phyloP scores from a whole-genome alignment of 1,140 invertebrate species.

The Drosophila prosaltans region DNA sequence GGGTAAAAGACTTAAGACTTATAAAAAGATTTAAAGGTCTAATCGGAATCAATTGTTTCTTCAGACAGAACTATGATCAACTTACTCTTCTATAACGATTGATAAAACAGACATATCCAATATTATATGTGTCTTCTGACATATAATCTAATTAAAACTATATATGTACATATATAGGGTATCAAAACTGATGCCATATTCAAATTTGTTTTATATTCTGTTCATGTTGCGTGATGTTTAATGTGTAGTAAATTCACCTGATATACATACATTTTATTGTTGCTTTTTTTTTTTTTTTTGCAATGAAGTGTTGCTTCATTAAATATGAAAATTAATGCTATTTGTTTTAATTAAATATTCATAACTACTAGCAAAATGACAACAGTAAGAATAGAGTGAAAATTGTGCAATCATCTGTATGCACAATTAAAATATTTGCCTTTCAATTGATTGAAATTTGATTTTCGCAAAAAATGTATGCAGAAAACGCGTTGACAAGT shows the following conservation, averaged over 20 bases:
- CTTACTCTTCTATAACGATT: no score
- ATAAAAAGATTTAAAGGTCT: no score
- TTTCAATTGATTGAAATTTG: constrained; percentile 10
- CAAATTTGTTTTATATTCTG: not conserved
- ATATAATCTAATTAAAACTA: no score
- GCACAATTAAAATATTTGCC: constrained; percentile 13
- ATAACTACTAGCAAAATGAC: constrained; percentile 32
- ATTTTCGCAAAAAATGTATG: constrained; percentile 61
- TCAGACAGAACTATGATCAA: no score
- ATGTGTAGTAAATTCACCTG: constrained; percentile 30
- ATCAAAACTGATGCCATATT: no score
- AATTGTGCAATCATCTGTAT: not conserved
- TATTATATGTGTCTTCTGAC: no score
- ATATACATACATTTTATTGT: constrained; percentile 3
- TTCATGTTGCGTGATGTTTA: constrained; percentile 23
- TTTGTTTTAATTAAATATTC: constrained; percentile 74
- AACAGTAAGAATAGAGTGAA: constrained; percentile 27
- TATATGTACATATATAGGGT: no score
- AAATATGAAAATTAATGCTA: constrained; percentile 76
- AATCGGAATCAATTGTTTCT: no score
- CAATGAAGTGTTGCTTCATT: constrained; percentile 76
- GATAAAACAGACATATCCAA: no score
- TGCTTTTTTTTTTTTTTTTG: constrained; percentile 37
- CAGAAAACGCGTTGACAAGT: constrained; percentile 42
- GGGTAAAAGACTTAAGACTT: no score